A percentile compares a stretch with the other conserved stretches of the same genome.
Evolutionary conservation across 2,888 invertebrate species (phyloP).

Genomic region (Agrilus mali): DNA sequence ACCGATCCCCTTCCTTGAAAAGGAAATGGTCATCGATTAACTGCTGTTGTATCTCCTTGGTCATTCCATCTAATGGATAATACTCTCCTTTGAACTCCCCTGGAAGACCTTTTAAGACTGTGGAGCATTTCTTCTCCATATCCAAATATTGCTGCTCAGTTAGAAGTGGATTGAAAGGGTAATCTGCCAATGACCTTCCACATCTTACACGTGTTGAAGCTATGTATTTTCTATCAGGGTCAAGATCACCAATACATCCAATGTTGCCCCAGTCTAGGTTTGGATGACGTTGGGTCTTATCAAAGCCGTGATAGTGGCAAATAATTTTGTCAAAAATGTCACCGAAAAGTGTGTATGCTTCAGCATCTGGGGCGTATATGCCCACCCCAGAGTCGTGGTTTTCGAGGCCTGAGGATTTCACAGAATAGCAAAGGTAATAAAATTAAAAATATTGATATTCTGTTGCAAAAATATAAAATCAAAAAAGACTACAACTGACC

Average conservation of each 20-base stretch:
- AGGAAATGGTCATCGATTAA: slow-evolving; percentile 94
- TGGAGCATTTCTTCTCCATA: slow-evolving; percentile 41
- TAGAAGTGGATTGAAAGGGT: slow-evolving; percentile 57
- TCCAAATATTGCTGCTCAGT: slow-evolving; percentile 49
- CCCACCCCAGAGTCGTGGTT: slow-evolving; percentile 55
- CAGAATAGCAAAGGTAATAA: too few species aligned
- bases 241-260: slow-evolving; percentile 40
- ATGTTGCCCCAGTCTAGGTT: slow-evolving; percentile 47
- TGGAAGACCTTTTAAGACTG: slow-evolving; percentile 23
- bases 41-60: slow-evolving; percentile 83
- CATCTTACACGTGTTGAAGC: slow-evolving; percentile 55
- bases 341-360: slow-evolving; percentile 51
- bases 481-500: slow-evolving; percentile 28
- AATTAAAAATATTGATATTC: not conserved
- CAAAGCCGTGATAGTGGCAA: slow-evolving; percentile 55
- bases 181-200: slow-evolving; percentile 46
- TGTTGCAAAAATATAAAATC: not conserved
- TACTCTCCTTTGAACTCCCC: slow-evolving; percentile 83
- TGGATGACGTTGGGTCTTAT: slow-evolving; percentile 44
- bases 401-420: slow-evolving; percentile 48
- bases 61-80: slow-evolving; percentile 86
- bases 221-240: slow-evolving; percentile 45
- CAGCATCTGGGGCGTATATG: slow-evolving; percentile 54
- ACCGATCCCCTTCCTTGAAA: slow-evolving; percentile 90
- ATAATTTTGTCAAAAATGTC: slow-evolving; percentile 56